Evolutionary conservation across 2,888 invertebrate genomes (phyloP), one percentile per base, ranked within the genome.

Genomic region (Stenchaetothrips biformis): DNA sequence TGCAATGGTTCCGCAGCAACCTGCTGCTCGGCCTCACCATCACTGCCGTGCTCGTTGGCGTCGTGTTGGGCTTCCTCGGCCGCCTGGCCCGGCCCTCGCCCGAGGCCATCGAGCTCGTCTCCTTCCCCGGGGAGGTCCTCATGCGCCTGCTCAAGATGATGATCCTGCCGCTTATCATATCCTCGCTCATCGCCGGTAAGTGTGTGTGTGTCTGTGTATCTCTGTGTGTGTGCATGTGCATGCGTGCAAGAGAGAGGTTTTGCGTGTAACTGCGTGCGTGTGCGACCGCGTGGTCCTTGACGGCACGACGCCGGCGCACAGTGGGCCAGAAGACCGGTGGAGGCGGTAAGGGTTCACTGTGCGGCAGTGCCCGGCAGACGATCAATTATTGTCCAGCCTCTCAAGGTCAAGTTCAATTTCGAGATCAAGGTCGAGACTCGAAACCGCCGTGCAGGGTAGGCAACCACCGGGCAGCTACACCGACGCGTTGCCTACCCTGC

Each of bases 121-220:
- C 89, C 78, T 92, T 92, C 85, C 92, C 92, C 1, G 92, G 92
- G 84, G 92, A 92, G 83, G 87, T 92, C 11, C 88, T 92, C 80
- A 91, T 92, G 91, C 87, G 91, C 81, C 88, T 91, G 86, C 86
- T 92, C 81, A 92, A 92, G 86, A 91, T 92, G 91, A 89, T 92
- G 84, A 92, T 92, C 83, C 87, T 92, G 47, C 92, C 92, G 9
- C 89, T 92, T 80, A 91, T 92, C 83, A 88, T 92, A 78, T 91
- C 91, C 53, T 91, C 91, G 80, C 88, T 92, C 79, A 90, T 92
- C 80, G 88, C 91, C 83, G 91, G 91, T 90, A 84, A 82, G 80
- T 79, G 37, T 74, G 7, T 37, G 37, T 37, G 37, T 37, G 37
- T 37, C 2, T 37, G 37, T n/a, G n/a, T n/a, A n/a, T n/a, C n/a